A percentile compares a stretch with the other conserved stretches of the same genome.
Conservation (phyloP, 2,888 invertebrate genomes). For the Odontomyia ornata region DNA sequence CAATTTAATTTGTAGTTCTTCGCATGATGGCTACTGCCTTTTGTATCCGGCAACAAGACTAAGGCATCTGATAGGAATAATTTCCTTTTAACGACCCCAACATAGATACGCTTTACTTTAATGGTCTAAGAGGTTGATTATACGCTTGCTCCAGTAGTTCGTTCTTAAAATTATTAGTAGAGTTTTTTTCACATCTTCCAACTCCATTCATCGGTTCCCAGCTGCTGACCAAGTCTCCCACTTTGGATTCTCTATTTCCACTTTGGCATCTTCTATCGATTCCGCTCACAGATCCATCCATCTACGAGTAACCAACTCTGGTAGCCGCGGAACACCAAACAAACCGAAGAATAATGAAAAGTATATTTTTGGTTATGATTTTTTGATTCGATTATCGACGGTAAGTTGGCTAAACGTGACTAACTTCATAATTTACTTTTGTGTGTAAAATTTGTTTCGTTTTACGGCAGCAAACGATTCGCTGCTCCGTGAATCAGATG, state of each 20-base stretch:
- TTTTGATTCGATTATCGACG: slow-evolving; percentile 44
- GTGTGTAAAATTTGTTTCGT: slow-evolving; percentile 44
- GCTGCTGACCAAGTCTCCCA: neutral
- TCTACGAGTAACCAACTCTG: neutral
- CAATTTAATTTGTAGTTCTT: slow-evolving; percentile 9
- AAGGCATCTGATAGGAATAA: slow-evolving; percentile 33
- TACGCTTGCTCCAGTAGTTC: slow-evolving; percentile 26
- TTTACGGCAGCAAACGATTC: slow-evolving; percentile 36
- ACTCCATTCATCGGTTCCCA: slow-evolving; percentile 2
- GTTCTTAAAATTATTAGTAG: neutral
- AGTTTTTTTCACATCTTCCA: neutral
- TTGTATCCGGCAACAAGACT: neutral
- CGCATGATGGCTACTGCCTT: neutral
- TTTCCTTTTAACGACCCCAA: slow-evolving; percentile 32
- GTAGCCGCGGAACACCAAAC: slow-evolving; percentile 19
- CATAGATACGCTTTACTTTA: slow-evolving; percentile 9
- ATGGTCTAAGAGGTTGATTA: slow-evolving; percentile 35
- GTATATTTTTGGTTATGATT: slow-evolving; percentile 39
- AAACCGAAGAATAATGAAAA: neutral
- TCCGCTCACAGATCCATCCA: neutral
- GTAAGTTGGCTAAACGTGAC: slow-evolving; percentile 47
- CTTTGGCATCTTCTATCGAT: neutral
- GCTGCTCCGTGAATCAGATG: slow-evolving; percentile 30
- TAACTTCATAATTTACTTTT: slow-evolving; percentile 48
- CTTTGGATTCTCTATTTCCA: neutral